A percentile compares a stretch with the other conserved stretches of the same genome.
Evolutionary conservation across 2,888 invertebrate genomes (phyloP).

Genomic region (Acleris laterana): DNA sequence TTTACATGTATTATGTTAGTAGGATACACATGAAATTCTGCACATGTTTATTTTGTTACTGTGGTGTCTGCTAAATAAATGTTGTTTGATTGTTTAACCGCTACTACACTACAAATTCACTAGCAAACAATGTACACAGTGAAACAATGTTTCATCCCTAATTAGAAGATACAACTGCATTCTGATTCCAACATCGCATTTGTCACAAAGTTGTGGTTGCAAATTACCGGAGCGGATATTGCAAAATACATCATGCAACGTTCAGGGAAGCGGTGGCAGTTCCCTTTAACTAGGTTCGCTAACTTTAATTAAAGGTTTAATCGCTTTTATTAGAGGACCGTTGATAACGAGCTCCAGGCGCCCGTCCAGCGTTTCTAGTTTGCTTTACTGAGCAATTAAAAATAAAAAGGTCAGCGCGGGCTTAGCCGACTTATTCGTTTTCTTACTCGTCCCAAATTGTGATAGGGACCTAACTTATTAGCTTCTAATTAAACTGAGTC

Average conservation of each 20-base stretch:
- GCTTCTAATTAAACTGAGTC: too few relatives aligned
- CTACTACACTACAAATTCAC: too few relatives aligned
- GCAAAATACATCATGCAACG: conserved; percentile 12
- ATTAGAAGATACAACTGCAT: neutral
- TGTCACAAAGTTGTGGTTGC: conserved; percentile 8
- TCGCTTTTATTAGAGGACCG: conserved; percentile 38
- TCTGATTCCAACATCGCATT: neutral
- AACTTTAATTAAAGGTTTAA: conserved; percentile 46
- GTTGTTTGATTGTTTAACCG: too few relatives aligned
- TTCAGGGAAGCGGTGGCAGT: conserved; percentile 4
- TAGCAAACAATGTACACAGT: neutral
- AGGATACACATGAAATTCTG: too few relatives aligned
- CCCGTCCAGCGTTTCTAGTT: conserved; percentile 6
- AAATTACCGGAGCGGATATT: conserved; percentile 8
- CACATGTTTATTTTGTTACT: too few relatives aligned
- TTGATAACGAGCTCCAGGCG: conserved; percentile 22
- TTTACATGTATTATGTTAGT: too few relatives aligned
- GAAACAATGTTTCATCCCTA: neutral
- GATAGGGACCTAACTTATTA: too few relatives aligned
- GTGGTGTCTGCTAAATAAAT: too few relatives aligned
- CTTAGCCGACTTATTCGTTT: too few relatives aligned
- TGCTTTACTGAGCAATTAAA: conserved; percentile 28
- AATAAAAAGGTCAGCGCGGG: conserved; percentile 20
- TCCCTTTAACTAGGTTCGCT: conserved; percentile 32
- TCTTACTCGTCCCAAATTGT: too few relatives aligned